A percentile compares a stretch with the other conserved stretches of the same genome.
Conservation (phyloP, 2,888 invertebrate species). For the Heliconius ethilla region DNA sequence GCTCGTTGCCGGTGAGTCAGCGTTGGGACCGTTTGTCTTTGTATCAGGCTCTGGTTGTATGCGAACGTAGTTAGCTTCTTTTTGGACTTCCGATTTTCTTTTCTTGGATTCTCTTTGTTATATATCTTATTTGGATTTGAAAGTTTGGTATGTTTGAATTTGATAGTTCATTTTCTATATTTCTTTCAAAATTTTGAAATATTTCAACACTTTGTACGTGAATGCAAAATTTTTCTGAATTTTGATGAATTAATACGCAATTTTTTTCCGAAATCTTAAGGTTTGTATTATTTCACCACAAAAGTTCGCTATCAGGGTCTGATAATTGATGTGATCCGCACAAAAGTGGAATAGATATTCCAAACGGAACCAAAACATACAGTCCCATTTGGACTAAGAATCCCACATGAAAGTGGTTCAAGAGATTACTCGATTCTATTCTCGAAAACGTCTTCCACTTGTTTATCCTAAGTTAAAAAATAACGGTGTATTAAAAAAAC, state of each 20-base stretch:
- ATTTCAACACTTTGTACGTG: background rate
- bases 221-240: background rate
- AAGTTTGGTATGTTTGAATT: slow-evolving; percentile 10
- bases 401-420: slow-evolving; percentile 70
- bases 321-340: slow-evolving; percentile 70
- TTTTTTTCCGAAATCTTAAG: background rate
- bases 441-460: slow-evolving; percentile 27
- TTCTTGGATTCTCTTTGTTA: background rate
- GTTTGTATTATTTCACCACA: slow-evolving; percentile 15
- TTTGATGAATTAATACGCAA: background rate
- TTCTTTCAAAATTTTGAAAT: background rate
- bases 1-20: slow-evolving; percentile 91
- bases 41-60: slow-evolving; percentile 58
- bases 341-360: slow-evolving; percentile 63
- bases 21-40: slow-evolving; percentile 59
- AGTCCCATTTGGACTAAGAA: slow-evolving; percentile 54
- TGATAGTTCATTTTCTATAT: background rate
- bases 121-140: background rate
- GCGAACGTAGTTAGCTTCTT: background rate
- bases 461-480: slow-evolving; percentile 21
- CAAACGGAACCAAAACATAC: slow-evolving; percentile 59
- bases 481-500: slow-evolving; percentile 26
- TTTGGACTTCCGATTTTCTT: background rate
- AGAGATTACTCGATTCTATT: slow-evolving; percentile 40
- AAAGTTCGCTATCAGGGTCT: slow-evolving; percentile 62